These are phyloP conservation scores for Drosophila busckii DNA, from an alignment of 1,140 invertebrate genomes.

Conservation along the genomic window DNA sequence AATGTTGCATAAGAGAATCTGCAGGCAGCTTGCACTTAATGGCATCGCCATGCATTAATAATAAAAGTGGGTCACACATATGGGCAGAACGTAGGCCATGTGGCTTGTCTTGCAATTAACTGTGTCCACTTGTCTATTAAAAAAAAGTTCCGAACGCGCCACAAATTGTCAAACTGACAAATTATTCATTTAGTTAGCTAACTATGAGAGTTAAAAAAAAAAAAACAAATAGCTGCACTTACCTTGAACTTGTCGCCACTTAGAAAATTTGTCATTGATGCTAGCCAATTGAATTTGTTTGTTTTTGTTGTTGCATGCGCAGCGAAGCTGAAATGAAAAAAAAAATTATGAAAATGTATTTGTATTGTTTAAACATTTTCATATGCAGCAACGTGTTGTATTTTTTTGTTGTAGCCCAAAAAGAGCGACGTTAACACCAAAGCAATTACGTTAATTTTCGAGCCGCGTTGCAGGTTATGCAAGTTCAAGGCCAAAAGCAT, in stretches of 20 bases:
- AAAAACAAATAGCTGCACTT: too few relatives aligned
- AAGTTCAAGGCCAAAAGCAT: constrained; percentile 72
- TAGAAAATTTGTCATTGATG: constrained; percentile 29
- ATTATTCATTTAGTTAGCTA: too few relatives aligned
- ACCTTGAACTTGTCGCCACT: too few relatives aligned
- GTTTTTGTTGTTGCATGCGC: constrained; percentile 51
- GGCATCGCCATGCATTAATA: too few relatives aligned
- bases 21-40: neutral
- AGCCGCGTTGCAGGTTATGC: constrained; percentile 57
- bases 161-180: too few relatives aligned
- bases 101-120: too few relatives aligned
- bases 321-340: constrained; percentile 52
- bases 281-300: constrained; percentile 20
- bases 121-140: too few relatives aligned
- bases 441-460: constrained; percentile 57
- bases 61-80: too few relatives aligned
- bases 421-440: constrained; percentile 33
- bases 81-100: too few relatives aligned
- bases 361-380: constrained; percentile 39
- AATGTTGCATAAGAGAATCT: constrained; percentile 27
- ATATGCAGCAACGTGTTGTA: too few relatives aligned
- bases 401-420: constrained; percentile 21
- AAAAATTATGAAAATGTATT: constrained; percentile 25
- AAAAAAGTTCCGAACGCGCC: too few relatives aligned
- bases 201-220: too few relatives aligned